These are phyloP conservation scores for Poeciliopsis retropinna DNA, from an alignment of 2,113 vertebrate species.

Conservation along the genomic window DNA sequence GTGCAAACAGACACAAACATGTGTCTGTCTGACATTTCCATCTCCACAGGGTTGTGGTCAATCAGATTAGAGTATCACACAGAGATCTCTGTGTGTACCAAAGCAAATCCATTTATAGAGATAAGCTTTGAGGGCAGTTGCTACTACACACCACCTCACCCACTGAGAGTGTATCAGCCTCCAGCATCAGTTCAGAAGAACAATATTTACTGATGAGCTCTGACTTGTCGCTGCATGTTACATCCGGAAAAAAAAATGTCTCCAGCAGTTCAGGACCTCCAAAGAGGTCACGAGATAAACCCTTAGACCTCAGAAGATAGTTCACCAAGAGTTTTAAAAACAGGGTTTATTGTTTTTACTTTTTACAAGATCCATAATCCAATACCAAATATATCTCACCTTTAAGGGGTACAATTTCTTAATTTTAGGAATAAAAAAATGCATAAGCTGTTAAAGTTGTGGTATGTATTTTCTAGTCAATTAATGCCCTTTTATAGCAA, in stretches of 20 bases:
- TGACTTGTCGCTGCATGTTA: constrained; percentile 33
- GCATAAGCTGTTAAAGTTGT: neutral
- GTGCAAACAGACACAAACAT: constrained; percentile 15
- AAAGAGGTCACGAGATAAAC: constrained; percentile 1
- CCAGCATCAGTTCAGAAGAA: constrained; percentile 30
- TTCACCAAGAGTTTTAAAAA: neutral
- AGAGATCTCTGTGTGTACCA: constrained; percentile 49
- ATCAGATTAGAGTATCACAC: constrained; percentile 69
- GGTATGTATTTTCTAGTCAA: no score
- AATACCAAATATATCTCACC: neutral
- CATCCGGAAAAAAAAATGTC: neutral
- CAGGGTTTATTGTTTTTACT: neutral
- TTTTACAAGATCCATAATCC: neutral
- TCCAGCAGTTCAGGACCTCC: constrained; percentile 4
- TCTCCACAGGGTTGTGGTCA: constrained; percentile 44
- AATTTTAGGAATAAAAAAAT: neutral
- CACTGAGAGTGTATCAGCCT: constrained; percentile 16
- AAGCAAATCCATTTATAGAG: constrained; percentile 73
- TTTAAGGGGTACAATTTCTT: neutral
- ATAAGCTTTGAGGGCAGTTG: constrained; percentile 55
- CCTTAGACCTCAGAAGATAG: neutral
- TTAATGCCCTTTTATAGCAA: no score
- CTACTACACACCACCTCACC: constrained; percentile 14
- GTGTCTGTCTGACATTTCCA: constrained; percentile 14
- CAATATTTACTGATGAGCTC: constrained; percentile 22